A percentile compares a stretch with the other conserved stretches of the same genome.
phyloP scores from a whole-genome alignment of 53 echinoderm and acorn worm species.

The Echinarachnius parma region DNA sequence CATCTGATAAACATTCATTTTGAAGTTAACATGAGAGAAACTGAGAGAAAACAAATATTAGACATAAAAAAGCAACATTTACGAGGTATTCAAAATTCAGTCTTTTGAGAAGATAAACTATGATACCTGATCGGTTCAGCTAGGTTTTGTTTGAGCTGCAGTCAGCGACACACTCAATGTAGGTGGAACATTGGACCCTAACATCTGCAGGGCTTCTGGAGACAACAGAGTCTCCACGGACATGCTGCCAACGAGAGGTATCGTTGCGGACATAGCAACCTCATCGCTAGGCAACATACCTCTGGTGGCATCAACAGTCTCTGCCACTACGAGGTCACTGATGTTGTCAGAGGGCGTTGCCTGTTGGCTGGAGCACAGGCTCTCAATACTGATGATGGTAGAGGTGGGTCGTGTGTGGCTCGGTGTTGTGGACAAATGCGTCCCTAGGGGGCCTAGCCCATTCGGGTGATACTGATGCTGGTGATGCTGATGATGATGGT shows the following conservation, averaged over 20 bases:
- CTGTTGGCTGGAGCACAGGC: not conserved
- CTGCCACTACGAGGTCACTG: not conserved
- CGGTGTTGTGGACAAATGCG: not conserved
- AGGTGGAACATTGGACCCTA: slow-evolving; percentile 1
- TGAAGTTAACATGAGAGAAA: too few species aligned
- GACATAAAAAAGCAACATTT: too few species aligned
- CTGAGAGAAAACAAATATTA: too few species aligned
- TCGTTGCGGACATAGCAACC: not conserved
- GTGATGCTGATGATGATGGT: too few species aligned
- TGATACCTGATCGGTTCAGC: too few species aligned
- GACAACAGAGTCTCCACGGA: slow-evolving; percentile 51
- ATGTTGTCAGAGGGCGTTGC: not conserved
- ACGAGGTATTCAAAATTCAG: too few species aligned
- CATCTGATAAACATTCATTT: too few species aligned
- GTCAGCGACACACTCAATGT: not conserved
- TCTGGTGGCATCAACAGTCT: not conserved
- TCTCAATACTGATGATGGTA: slow-evolving; percentile 3
- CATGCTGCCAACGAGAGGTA: not conserved
- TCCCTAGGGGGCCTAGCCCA: not conserved
- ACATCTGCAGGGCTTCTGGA: slow-evolving; percentile 48
- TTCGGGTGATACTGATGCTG: not conserved
- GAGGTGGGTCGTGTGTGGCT: not conserved
- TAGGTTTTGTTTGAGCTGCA: not conserved
- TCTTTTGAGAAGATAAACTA: too few species aligned
- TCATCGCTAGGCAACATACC: not conserved